Evolutionary conservation across 35 echinoderm and acorn worm species (phyloP).

Genomic region (Ophiothrix spiculata): DNA sequence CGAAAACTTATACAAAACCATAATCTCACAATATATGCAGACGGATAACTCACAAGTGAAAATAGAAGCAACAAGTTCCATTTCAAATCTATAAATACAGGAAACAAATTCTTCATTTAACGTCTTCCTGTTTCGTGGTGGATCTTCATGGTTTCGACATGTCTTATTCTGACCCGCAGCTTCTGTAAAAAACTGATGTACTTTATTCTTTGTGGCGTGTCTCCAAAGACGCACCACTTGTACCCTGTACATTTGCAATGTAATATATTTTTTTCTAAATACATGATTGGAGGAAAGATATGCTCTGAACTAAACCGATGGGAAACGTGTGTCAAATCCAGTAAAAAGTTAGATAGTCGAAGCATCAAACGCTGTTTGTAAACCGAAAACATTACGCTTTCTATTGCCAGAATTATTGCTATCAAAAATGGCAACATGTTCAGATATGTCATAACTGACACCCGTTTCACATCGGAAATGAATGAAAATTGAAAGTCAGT

Average conservation of each 20-base stretch:
- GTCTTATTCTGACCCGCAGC: not conserved
- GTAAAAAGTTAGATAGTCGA: not conserved
- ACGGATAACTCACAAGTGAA: not conserved
- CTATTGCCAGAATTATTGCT: too few relatives aligned
- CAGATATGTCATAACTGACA: too few relatives aligned
- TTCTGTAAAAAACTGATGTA: not conserved
- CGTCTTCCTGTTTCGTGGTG: not conserved
- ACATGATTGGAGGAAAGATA: not conserved
- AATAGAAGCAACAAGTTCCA: not conserved
- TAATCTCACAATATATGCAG: not conserved
- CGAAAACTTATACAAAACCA: not conserved
- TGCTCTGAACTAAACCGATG: not conserved
- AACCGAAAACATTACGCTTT: too few relatives aligned
- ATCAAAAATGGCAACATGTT: too few relatives aligned
- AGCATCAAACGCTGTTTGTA: not conserved
- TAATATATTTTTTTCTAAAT: conserved; percentile 4
- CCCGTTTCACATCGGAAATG: too few relatives aligned
- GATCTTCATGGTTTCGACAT: not conserved
- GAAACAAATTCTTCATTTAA: not conserved
- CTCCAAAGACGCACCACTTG: not conserved
- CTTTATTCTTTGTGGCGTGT: not conserved
- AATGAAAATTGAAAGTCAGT: too few relatives aligned
- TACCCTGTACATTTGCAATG: not conserved
- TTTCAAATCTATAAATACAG: not conserved
- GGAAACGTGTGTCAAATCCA: not conserved